phyloP scores from a whole-genome alignment of 2,797 vertebrate genomes.

The Cheirogaleus major region DNA sequence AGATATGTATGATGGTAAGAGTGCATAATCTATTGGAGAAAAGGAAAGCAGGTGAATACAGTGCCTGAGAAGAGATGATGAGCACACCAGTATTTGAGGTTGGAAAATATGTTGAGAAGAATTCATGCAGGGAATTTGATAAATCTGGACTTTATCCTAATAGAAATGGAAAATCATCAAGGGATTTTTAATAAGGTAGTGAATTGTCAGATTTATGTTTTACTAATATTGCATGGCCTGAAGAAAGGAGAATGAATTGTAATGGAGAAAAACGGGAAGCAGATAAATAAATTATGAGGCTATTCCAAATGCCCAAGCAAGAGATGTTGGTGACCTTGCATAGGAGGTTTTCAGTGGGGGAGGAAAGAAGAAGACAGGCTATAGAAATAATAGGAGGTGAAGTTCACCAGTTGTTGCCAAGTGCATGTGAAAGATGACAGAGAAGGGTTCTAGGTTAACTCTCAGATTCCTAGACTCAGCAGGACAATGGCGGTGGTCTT shows the following conservation, averaged over 20 bases:
- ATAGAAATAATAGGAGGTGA: not conserved
- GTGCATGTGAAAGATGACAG: not conserved
- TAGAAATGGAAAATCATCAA: not conserved
- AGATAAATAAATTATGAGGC: not conserved
- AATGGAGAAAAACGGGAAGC: not conserved
- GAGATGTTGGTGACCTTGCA: accelerated
- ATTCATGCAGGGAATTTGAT: not conserved
- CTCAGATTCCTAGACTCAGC: not conserved
- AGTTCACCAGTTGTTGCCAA: not conserved
- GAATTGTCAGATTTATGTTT: not conserved
- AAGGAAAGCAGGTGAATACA: not conserved
- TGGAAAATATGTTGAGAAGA: not conserved
- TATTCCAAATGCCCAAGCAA: not conserved
- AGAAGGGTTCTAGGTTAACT: not conserved
- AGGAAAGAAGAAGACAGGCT: not conserved
- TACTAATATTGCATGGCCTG: not conserved
- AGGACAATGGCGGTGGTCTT: not conserved
- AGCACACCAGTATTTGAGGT: not conserved
- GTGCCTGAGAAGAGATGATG: not conserved
- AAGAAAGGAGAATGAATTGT: not conserved
- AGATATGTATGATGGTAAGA: not conserved
- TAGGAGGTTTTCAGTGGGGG: accelerated
- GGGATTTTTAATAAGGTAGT: not conserved
- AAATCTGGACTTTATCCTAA: not conserved
- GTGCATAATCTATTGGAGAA: not conserved